phyloP scores from a whole-genome alignment of 2,113 vertebrate species.

The Mastomys coucha region DNA sequence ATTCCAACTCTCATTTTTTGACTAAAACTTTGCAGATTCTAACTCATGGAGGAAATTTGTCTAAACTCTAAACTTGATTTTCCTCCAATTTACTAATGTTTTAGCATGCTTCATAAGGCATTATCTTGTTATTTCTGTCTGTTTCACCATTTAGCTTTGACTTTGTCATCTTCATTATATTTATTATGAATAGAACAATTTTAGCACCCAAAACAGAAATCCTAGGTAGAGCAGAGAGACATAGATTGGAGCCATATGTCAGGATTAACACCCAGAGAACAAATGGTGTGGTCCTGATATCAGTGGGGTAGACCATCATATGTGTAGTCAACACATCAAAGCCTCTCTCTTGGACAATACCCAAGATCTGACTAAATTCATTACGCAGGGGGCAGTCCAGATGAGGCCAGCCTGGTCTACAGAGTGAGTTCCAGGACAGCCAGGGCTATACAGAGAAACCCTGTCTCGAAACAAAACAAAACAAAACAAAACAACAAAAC shows the following conservation, averaged over 20 bases:
- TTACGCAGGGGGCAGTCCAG: background rate
- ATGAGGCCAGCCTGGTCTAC: background rate
- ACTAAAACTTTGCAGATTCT: background rate
- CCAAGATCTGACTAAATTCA: background rate
- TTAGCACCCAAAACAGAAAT: background rate
- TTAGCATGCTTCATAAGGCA: background rate
- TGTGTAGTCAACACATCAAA: background rate
- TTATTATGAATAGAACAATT: background rate
- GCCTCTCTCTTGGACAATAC: background rate
- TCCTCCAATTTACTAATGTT: background rate
- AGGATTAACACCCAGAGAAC: background rate
- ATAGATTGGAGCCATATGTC: background rate
- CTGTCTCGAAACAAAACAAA: no score
- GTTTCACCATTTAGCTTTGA: background rate
- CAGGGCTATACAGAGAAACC: no score
- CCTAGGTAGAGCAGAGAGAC: background rate
- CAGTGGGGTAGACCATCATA: background rate
- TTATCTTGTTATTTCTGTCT: background rate
- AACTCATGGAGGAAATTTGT: slow-evolving; percentile 40
- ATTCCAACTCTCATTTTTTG: slow-evolving; percentile 31
- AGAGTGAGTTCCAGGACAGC: no score
- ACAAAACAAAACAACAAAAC: background rate
- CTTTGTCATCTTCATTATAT: background rate
- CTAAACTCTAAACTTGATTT: background rate
- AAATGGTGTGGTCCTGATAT: background rate